phyloP scores from a whole-genome alignment of 2,113 vertebrate genomes.

The Acrocephalus arundinaceus region DNA sequence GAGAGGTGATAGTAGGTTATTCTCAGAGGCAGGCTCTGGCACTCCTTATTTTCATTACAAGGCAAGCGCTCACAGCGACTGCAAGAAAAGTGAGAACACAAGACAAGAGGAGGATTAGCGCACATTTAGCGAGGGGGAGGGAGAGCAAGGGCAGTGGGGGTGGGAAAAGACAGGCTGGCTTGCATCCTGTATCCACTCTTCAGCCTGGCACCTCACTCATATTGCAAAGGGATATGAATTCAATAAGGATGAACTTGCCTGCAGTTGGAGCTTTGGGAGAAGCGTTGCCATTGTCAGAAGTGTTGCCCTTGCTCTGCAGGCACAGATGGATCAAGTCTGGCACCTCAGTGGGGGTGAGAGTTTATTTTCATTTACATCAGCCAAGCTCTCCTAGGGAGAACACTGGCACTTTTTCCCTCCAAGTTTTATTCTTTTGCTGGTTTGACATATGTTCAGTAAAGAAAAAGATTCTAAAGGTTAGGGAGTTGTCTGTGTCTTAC shows the following conservation, averaged over 20 bases:
- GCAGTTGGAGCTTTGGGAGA: neutral
- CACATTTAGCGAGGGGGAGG: conserved; percentile 57
- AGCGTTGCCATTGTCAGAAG: neutral
- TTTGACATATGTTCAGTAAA: neutral
- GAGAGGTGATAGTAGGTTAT: conserved; percentile 98
- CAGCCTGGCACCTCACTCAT: neutral
- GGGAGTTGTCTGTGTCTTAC: neutral
- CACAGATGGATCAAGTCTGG: neutral
- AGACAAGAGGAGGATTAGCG: conserved; percentile 74
- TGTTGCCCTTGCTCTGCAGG: neutral
- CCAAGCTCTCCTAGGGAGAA: neutral
- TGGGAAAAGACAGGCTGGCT: neutral
- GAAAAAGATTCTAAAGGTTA: neutral
- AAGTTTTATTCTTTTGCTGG: neutral
- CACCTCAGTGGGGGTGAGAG: neutral
- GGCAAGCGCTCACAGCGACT: conserved; percentile 99
- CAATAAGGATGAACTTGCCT: neutral
- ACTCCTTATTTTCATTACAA: conserved; percentile 94
- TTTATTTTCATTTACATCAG: neutral
- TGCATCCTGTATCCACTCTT: neutral
- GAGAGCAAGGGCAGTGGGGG: conserved; percentile 31
- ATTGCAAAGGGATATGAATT: neutral
- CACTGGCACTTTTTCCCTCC: no score
- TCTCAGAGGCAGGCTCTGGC: conserved; percentile 93
- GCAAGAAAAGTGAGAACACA: conserved; percentile 84